Evolutionary conservation across 2,888 invertebrate genomes (phyloP).

Genomic region (Agonopterix subpropinquella): DNA sequence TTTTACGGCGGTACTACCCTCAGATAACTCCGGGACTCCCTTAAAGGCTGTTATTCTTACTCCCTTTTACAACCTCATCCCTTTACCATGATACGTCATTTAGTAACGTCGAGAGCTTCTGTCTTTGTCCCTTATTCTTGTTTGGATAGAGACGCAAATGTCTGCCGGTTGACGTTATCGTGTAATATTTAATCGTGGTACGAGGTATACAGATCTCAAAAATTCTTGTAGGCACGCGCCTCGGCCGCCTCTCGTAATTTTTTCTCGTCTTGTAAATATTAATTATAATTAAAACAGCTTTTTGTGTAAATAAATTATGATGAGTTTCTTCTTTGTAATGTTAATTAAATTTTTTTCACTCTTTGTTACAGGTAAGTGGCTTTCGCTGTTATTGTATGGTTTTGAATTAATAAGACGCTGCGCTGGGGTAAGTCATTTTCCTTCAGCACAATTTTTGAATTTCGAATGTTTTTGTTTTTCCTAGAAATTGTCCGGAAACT

Average conservation of each 20-base stretch:
- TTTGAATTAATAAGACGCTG: neutral
- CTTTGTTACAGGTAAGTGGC: conserved; percentile 66
- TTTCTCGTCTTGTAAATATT: conserved; percentile 62
- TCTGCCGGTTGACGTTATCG: neutral
- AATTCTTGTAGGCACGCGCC: conserved; percentile 8
- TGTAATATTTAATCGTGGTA: conserved; percentile 8
- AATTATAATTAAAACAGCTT: conserved; percentile 68
- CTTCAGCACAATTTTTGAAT: no score
- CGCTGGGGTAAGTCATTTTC: no score
- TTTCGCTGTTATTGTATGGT: conserved; percentile 45
- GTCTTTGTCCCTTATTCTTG: conserved; percentile 9
- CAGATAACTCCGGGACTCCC: conserved; percentile 70
- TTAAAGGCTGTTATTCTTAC: conserved; percentile 56
- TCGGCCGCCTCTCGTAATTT: conserved; percentile 17
- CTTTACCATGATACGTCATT: neutral
- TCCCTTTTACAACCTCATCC: conserved; percentile 39
- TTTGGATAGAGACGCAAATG: conserved; percentile 8
- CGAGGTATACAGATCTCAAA: conserved; percentile 10
- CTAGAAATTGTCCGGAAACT: neutral
- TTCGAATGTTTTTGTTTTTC: neutral
- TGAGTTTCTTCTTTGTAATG: conserved; percentile 55
- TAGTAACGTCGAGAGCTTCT: conserved; percentile 3
- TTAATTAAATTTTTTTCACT: conserved; percentile 62
- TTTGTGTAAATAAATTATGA: conserved; percentile 67
- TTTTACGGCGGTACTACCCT: conserved; percentile 64